Percentiles rank a stretch among this genome's conserved stretches.
phyloP scores from a whole-genome alignment of 2,113 vertebrate genomes.

The Scalopus aquaticus region DNA sequence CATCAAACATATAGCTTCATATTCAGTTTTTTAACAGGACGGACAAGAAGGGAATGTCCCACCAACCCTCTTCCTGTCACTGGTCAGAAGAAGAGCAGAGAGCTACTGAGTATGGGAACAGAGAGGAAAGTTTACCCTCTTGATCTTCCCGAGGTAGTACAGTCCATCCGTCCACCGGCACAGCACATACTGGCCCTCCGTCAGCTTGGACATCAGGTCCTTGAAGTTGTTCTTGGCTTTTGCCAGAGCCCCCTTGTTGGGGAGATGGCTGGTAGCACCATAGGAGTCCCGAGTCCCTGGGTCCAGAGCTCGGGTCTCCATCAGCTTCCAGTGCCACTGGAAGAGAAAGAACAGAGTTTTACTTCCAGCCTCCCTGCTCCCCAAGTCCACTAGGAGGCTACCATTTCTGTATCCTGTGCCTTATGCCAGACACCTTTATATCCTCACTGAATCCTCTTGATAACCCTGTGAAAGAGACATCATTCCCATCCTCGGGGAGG shows the following conservation, averaged over 20 bases:
- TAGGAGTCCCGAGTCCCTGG: slow-evolving; percentile 82
- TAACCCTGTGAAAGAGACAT: not conserved
- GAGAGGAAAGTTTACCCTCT: slow-evolving; percentile 87
- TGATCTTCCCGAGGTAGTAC: slow-evolving; percentile 97
- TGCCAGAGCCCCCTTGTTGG: slow-evolving; percentile 49
- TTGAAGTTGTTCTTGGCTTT: slow-evolving; percentile 80
- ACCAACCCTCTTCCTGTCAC: not conserved
- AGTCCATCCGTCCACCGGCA: slow-evolving; percentile 97
- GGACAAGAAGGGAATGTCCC: not conserved
- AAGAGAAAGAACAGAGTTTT: slow-evolving; percentile 3
- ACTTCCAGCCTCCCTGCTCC: not conserved
- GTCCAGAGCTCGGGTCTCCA: slow-evolving; percentile 85
- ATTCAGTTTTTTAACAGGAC: not conserved
- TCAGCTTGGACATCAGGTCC: slow-evolving; percentile 89
- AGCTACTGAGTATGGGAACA: not conserved
- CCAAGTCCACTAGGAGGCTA: not conserved
- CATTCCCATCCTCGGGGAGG: not conserved
- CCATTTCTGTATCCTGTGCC: not conserved
- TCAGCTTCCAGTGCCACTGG: slow-evolving; percentile 75
- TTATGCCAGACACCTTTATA: not conserved
- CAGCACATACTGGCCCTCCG: slow-evolving; percentile 94
- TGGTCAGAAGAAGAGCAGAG: not conserved
- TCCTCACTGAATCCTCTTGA: not conserved
- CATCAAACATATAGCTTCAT: not conserved
- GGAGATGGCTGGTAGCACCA: slow-evolving; percentile 67